Base-by-base conservation (phyloP, 2,888 invertebrate genomes). In the Sialis fuliginosa region DNA sequence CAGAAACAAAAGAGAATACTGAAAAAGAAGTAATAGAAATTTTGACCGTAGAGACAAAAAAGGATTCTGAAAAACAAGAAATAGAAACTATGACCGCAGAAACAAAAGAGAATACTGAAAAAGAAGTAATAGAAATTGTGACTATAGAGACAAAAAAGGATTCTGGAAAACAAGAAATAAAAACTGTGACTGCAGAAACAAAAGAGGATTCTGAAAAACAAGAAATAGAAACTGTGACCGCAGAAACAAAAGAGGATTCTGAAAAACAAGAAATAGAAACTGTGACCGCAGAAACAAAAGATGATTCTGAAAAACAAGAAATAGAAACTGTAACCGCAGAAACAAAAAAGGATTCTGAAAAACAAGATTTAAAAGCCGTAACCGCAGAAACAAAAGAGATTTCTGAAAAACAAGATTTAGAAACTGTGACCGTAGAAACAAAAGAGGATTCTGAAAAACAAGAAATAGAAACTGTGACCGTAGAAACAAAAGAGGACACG, bases 381-480 rank as follows among this genome's bases (percentile, higher is more conserved):
- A 37, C 37, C 5, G 2, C n/a, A 37, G 12, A 37, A 37, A 7
- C 6, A 10, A 12, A 37, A 1, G 7, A 37, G n/a, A 7, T 6
- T 34, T 10, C 34, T 33, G 46, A 48, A 46, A 46, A 45, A 48
- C 10, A 6, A 1, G 45, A 35, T 33, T 12, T 48, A 47, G 51
- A 54, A 47, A 54, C 50, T 34, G 52, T 53, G 49, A 52, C 57
- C 30, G 55, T 55, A 54, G 57, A 47, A 56, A 54, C 47, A 37
- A n/a, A 37, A 6, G 55, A 57, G 47, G 56, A 57, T 51, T 56
- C 52, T 49, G 54, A 53, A 50, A 52, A 22, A 22, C 22, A 22
- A 22, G 22, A 52, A 44, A 51, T 51, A 46, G 54, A 52, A 10
- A 31, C 33, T 22, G 48, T 42, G 45, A 49, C 12, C 22, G 22